Base-by-base conservation (phyloP, 2,797 vertebrate species). In the Schizopygopsis pylzovi region DNA sequence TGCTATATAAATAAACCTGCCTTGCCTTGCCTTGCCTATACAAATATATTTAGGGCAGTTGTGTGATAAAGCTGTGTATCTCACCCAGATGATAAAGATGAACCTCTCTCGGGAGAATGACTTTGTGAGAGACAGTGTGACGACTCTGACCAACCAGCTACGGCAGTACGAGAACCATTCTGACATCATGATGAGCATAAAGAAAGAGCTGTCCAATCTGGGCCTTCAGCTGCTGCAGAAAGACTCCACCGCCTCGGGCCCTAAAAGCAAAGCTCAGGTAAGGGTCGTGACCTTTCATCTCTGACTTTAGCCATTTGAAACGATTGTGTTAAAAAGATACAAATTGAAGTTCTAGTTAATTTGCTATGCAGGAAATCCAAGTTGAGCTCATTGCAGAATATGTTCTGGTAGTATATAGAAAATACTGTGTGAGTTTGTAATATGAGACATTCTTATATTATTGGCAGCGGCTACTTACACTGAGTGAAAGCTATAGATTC, bases 181-280 rank as follows among this genome's bases (percentile, higher is more conserved):
- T 0, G 97, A 97, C 91, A 95, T 98, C 88, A 97, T 99, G 97
- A 92, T 97, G 93, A 95, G 97, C 95, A 97, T 99, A 91, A 97
- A 97, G 95, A 99, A 98, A 91, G 97, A 99, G 89, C 97, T 99
- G 90, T 97, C 97, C 91, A 97, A 94, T 87, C 95, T 99, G 90
- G 96, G 97, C 82, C 95, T 97, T 85, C 98, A 98, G 94, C 94
- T 99, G 89, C 95, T 99, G 33, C 97, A 98, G 95, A 99, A 97
- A 87, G 97, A 98, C 0, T 92, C 95, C 0, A 94, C 95, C 1
- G 91, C 95, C 0, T 96, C 90, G 95, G 93, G 95, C 1, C 92
- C 95, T 0, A 95, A 96, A 15, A 96, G 87, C 93, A 98, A 96
- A 92, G 95, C 92, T 2, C 97, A 98, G 97, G 97, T 98, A 86